phyloP scores from a whole-genome alignment of 30 jellyfish, hydroid and myxozoan species.

The Euphysa ruthae region DNA sequence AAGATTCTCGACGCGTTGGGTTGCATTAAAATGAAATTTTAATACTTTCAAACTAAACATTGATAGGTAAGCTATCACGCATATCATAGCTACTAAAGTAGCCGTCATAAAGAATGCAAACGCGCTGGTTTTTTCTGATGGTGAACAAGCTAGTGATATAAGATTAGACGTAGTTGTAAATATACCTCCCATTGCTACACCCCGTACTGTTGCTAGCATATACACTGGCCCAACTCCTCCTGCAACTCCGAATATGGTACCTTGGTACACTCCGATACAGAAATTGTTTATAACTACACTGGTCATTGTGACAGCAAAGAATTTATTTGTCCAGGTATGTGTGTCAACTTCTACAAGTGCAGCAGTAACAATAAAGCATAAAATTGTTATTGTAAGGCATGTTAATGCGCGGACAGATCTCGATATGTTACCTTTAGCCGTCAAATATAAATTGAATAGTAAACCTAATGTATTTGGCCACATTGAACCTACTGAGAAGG shows the following conservation, averaged over 20 bases:
- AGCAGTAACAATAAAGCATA: constrained; percentile 53
- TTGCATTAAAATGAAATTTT: background rate
- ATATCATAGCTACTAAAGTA: constrained; percentile 23
- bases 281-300: constrained; percentile 46
- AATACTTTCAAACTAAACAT: constrained; percentile 22
- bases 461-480: constrained; percentile 53
- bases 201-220: constrained; percentile 74
- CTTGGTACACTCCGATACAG: constrained; percentile 59
- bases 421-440: constrained; percentile 32
- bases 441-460: constrained; percentile 46
- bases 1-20: too few species aligned
- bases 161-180: constrained; percentile 76
- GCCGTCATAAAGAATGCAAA: constrained; percentile 71
- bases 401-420: constrained; percentile 52
- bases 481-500: constrained; percentile 73
- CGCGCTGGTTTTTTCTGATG: constrained; percentile 50
- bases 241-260: constrained; percentile 74
- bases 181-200: constrained; percentile 79
- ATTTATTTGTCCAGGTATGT: constrained; percentile 50
- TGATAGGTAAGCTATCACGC: constrained; percentile 35
- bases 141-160: constrained; percentile 36
- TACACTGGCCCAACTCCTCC: constrained; percentile 73
- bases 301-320: constrained; percentile 50
- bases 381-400: constrained; percentile 28
- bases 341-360: constrained; percentile 66